Base-by-base conservation (phyloP, 2,888 invertebrate species). In the Maniola hyperantus region DNA sequence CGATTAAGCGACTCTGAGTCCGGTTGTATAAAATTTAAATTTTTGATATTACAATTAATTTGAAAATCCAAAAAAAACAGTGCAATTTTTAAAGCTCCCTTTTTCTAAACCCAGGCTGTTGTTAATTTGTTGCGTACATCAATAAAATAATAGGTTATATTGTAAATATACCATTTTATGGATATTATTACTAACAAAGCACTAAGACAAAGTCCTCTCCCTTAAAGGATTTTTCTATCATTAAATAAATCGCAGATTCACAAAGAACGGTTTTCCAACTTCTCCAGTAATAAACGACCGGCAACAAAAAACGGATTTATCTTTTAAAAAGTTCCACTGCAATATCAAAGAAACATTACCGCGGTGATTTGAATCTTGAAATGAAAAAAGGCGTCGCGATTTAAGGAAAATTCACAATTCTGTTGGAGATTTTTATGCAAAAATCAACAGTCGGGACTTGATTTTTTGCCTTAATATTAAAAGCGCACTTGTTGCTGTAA, bases 401-500 rank as follows among this genome's bases (percentile, higher is more conserved):
- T 64, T 62, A 54, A 65, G 50, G 60, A 66, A 66, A 67, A 70
- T 62, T 64, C 66, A 60, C 63, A 66, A 71, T 70, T 59, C 55
- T 64, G 64, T 64, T 58, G 61, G 54, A 58, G 66, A 64, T 58
- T 64, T 68, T 71, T 68, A 64, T 61, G 64, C 70, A 66, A 66
- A 60, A 69, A 68, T 68, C 61, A 68, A 66, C 60, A 63, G 59
- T 64, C 44, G 63, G 65, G 60, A 57, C 64, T 68, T 64, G 26
- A 60, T 71, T 68, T 71, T 70, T 66, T 44, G 26, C 36, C 62
- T 53, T 59, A 53, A 66, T 67, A 54, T 72, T 66, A 57, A 70
- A 67, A 66, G 71, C 75, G 78, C 79, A 88, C 89, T 88, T 89
- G 88, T 89, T 87, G 88, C 89, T 85, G 76, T 74, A 82, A 84